Evolutionary conservation across 1,140 invertebrate genomes (phyloP).

Genomic region (Temnothorax nylanderi): DNA sequence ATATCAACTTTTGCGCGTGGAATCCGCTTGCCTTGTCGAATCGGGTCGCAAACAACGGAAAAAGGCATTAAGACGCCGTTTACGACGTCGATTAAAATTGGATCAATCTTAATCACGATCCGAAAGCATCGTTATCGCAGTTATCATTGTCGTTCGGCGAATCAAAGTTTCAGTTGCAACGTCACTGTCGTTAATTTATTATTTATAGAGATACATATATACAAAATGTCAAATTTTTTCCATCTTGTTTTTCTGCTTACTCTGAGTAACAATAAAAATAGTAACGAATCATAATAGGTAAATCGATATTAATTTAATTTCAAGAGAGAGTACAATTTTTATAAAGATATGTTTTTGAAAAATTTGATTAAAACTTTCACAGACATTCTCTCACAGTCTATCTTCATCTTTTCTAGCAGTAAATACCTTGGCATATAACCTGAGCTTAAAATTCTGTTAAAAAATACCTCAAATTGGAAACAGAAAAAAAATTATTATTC

Average conservation of each 20-base stretch:
- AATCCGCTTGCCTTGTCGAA: background rate
- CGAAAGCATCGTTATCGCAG: background rate
- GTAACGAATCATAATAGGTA: background rate
- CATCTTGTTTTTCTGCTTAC: background rate
- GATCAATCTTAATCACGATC: constrained; percentile 11
- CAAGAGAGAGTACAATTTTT: background rate
- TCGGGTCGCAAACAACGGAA: constrained; percentile 24
- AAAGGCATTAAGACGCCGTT: background rate
- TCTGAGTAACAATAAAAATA: background rate
- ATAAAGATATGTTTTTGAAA: background rate
- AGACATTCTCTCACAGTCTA: background rate
- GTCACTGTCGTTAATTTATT: background rate
- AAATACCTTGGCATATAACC: background rate
- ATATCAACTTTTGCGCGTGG: background rate
- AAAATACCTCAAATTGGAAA: background rate
- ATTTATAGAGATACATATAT: constrained; percentile 7
- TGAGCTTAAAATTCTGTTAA: background rate
- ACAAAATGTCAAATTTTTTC: background rate
- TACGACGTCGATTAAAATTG: constrained; percentile 38
- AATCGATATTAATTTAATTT: background rate
- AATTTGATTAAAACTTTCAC: background rate
- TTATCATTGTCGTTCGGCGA: background rate
- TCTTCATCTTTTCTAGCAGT: background rate
- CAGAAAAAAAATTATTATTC: background rate
- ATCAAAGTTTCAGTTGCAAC: constrained; percentile 17